Conservation (phyloP, 92 coral and sea anemone genomes). For the Parazoanthus darwini region DNA sequence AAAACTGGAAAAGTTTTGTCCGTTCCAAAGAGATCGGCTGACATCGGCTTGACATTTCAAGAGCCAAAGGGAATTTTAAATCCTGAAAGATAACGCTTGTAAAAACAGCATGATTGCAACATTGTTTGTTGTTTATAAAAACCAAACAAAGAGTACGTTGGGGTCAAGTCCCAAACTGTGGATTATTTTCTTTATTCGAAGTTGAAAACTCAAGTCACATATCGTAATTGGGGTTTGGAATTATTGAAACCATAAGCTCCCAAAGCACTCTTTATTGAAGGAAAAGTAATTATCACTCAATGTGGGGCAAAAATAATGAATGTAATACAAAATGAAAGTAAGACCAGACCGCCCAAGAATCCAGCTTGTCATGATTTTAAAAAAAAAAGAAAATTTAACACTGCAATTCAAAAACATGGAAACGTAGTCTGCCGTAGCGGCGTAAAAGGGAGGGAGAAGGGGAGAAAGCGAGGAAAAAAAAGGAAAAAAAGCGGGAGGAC, state of each 20-base stretch:
- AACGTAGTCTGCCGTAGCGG: neutral
- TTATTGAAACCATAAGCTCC: neutral
- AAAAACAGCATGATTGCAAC: neutral
- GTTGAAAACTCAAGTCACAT: neutral
- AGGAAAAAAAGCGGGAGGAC: no score
- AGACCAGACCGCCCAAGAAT: neutral
- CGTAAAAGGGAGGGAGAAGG: no score
- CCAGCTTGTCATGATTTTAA: neutral
- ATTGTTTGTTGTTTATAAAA: neutral
- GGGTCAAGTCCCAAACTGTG: neutral
- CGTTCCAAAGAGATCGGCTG: neutral
- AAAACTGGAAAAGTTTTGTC: neutral
- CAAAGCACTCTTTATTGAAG: neutral
- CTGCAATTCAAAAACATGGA: neutral
- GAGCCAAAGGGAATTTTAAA: neutral
- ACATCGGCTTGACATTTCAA: neutral
- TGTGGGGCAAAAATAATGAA: slow-evolving; percentile 1
- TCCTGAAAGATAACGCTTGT: neutral
- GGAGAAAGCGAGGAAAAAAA: no score
- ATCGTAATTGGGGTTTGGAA: neutral
- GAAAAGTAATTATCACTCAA: slow-evolving; percentile 11
- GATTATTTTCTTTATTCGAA: neutral
- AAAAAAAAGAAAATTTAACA: neutral
- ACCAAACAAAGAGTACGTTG: neutral
- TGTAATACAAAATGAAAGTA: neutral